Base-by-base conservation (phyloP, 2,888 invertebrate species). In the Agriotes lineatus region DNA sequence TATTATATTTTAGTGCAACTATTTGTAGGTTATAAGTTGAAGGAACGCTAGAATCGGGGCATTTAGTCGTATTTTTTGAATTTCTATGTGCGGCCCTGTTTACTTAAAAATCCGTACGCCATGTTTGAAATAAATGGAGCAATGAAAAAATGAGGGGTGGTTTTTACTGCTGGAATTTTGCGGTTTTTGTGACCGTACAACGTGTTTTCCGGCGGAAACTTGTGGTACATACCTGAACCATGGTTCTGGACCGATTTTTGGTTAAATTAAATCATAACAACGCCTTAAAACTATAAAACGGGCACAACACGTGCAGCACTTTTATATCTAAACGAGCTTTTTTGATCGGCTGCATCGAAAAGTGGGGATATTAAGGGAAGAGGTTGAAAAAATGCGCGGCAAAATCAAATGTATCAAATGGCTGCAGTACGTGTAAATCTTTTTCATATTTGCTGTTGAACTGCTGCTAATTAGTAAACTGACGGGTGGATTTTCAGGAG, bases 91-190 rank as follows among this genome's bases (percentile, higher is more conserved):
- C 16, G 16, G 30, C 14, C 22, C 14, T 76, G 75, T 77, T 77
- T 78, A 76, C 44, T 79, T 77, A 80, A 80, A 82, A 80, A 81
- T 80, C 75, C 75, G 76, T 77, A 75, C 82, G 82, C 82, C 82
- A 82, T 82, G 79, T 82, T 82, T 80, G 74, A 78, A 76, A 76
- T 75, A 66, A 63, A 72, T 74, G 70, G 58, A 74, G 72, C 71
- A 74, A 75, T 75, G 74, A 79, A 80, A 80, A 80, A 79, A 79
- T 74, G 56, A 70, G 74, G 79, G 78, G 74, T 76, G 75, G 75
- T 77, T 78, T 78, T 77, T 76, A 72, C 20, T 3, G 12, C n/a
- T 12, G n/a, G 25, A 48, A 22, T 25, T 48, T 22, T 12, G 20
- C 19, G 48, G 48, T 48, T 48, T 19, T 2, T 19, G n/a, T 12